These are phyloP conservation scores for Coracias cyanogaster DNA, from an alignment of 2,797 vertebrate genomes.

Conservation along the genomic window DNA sequence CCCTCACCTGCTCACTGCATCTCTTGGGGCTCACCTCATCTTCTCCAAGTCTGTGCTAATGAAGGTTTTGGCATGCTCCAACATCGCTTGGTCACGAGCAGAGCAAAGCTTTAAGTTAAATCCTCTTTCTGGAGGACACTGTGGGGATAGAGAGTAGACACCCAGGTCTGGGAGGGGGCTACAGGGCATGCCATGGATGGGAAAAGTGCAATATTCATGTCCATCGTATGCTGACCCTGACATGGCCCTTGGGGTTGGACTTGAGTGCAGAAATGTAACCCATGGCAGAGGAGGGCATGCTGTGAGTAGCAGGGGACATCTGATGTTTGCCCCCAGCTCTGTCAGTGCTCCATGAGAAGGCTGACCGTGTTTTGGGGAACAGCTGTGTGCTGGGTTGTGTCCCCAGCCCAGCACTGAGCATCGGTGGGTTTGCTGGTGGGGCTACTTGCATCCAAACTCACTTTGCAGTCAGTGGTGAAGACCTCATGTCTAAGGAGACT, in stretches of 20 bases:
- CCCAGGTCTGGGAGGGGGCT: background rate
- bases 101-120: conserved; percentile 3
- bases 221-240: background rate
- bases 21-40: background rate
- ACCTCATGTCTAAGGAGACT: background rate
- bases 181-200: accelerated
- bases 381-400: background rate
- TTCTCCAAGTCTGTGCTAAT: background rate
- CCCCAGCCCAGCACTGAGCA: background rate
- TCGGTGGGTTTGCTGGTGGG: background rate
- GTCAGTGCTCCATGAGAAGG: background rate
- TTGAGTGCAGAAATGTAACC: background rate
- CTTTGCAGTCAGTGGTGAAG: background rate
- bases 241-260: background rate
- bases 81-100: background rate
- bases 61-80: background rate
- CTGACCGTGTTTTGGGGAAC: background rate
- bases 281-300: background rate
- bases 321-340: background rate
- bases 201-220: conserved; percentile 45
- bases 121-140: background rate
- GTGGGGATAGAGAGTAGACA: background rate
- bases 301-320: background rate
- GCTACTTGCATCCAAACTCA: background rate
- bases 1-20: background rate